A percentile compares a stretch with the other conserved stretches of the same genome.
These are phyloP conservation scores for Diadumene lineata DNA, from an alignment of 92 coral and sea anemone genomes.

Conservation along the genomic window DNA sequence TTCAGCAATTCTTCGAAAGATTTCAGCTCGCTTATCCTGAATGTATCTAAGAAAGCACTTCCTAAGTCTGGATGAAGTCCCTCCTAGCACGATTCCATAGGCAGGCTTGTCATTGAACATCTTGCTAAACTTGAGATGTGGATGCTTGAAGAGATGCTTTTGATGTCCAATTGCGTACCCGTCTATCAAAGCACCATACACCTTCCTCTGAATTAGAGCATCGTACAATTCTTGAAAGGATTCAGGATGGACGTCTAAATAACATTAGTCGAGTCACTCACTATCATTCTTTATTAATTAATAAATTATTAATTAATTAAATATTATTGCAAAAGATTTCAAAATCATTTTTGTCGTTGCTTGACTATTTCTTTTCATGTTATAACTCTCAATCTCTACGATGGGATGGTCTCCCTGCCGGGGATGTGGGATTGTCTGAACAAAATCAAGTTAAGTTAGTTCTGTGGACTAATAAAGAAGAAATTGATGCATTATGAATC, in stretches of 20 bases:
- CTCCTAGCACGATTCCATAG: constrained; percentile 60
- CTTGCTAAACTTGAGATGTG: constrained; percentile 35
- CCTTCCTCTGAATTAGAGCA: constrained; percentile 38
- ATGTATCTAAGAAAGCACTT: constrained; percentile 44
- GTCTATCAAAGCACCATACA: constrained; percentile 53
- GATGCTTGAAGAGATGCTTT: constrained; percentile 46
- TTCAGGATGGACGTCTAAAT: constrained; percentile 36
- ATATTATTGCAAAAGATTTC: no score
- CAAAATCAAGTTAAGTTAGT: no score
- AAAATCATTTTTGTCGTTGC: no score
- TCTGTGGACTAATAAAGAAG: no score
- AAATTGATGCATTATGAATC: no score
- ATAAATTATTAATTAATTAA: no score
- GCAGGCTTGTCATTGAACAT: constrained; percentile 50
- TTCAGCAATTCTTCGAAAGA: constrained; percentile 34
- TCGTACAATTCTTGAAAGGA: constrained; percentile 44
- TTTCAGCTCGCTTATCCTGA: constrained; percentile 34
- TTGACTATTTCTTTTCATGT: no score
- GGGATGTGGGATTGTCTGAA: no score
- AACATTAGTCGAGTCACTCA: no score
- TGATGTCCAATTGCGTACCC: constrained; percentile 57
- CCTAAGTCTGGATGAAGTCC: constrained; percentile 48
- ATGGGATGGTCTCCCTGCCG: no score
- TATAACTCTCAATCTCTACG: no score
- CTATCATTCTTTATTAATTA: no score